Evolutionary conservation across 2,888 invertebrate genomes (phyloP), one percentile per base, ranked within the genome.

Genomic region (Epirrita christyi): DNA sequence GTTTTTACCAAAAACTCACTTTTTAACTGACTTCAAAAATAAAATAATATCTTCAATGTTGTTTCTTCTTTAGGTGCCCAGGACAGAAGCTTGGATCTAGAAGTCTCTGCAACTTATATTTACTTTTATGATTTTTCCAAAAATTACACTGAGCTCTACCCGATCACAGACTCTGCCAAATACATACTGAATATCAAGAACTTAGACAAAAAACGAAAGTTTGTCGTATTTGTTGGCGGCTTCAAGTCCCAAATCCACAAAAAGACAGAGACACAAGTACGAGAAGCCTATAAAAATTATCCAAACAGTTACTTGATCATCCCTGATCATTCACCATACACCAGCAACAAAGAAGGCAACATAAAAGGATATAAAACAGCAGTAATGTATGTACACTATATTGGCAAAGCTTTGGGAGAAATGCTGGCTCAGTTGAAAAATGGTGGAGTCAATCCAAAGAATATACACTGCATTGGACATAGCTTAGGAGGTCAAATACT

Each of bases 171-270:
- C 28, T 85, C 89, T 1, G 85, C 83, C 0, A 65, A 72, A 38
- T 77, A 82, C 11, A 89, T 91, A 50, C 77, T 88, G 0, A 61
- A 69, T 2, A 63, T 80, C 1, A 63, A 72, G n/a, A 66, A 72
- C n/a, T 68, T 91, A 5, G 83, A 87, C 55, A 85, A 82, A 66
- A 72, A 68, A 1, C 86, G 74, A 36, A 79, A 80, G 56, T 83
- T 88, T 59, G 75, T 87, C 10, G 66, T 90, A 61, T 90, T 86
- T 60, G 86, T 90, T 0, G 83, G 79, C 0, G 91, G 91, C 0
- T 91, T 80, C 67, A 88, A 86, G 46, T 87, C 91, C 0, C 73
- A 84, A 36, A 90, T 92, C 29, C 77, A 84, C 59, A 88, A 85
- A 48, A 81, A 53, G 11, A 69, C 67, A 2, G 68, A 66, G 14